Evolutionary conservation across 2,797 vertebrate species (phyloP), one percentile per base, ranked within the genome.

Genomic region (Ptychadena robeensis): DNA sequence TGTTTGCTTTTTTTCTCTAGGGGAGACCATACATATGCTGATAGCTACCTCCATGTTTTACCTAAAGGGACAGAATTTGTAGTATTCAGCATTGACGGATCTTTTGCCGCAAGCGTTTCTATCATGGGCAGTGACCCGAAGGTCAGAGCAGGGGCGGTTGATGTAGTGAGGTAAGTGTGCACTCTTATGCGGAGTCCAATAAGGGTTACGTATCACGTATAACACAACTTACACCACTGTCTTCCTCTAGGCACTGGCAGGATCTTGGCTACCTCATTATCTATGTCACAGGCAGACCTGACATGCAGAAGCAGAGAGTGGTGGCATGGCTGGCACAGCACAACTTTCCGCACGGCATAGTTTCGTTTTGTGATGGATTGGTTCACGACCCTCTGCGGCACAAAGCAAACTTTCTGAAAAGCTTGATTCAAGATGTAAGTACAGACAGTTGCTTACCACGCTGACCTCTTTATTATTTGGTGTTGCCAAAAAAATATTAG

Each of bases 261-360:
- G 98, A 99, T 91, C 94, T 98, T 27, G 98, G 98, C 88, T 99
- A 97, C 91, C 93, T 99, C 93, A 99, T 99, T 87, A 97, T 99
- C 91, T 99, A 99, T 0, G 96, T 98, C 90, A 99, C 98, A 0
- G 98, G 98, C 78, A 95, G 97, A 79, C 98, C 98, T 0, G 98
- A 99, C 94, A 99, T 99, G 98, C 98, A 99, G 95, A 99, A 99
- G 94, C 98, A 99, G 91, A 94, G 98, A 71, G 98, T 99, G 83
- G 98, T 99, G 65, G 97, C 98, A 0, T 99, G 98, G 98, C 92
- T 99, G 86, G 97, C 98, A 27, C 98, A 99, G 91, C 98, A 99
- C 95, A 99, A 99, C 93, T 99, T 99, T 88, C 98, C 98, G 44
- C 97, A 99, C 0, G 98, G 98, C 22, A 96, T 99, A 6, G 98